Conservation (phyloP, 2,113 vertebrate genomes). For the Daboia siamensis region DNA sequence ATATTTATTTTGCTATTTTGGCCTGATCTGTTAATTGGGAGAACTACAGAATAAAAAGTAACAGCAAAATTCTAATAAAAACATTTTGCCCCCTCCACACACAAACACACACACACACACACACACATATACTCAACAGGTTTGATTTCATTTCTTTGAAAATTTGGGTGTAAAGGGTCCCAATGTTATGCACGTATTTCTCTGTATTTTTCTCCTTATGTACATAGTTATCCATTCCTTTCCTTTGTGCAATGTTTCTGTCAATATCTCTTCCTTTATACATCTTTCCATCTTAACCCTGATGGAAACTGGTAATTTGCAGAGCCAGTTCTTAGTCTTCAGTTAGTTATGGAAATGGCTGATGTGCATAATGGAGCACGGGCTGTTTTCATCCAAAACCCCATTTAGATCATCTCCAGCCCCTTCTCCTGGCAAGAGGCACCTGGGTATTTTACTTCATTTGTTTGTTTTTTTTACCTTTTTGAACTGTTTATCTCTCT, state of each 20-base stretch:
- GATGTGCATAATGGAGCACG: no score
- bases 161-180: background rate
- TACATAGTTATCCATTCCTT: background rate
- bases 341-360: background rate
- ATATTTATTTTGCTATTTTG: background rate
- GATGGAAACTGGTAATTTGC: background rate
- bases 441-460: no score
- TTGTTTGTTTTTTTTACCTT: no score
- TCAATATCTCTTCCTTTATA: background rate
- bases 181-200: background rate
- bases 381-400: no score
- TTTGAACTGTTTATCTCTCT: no score
- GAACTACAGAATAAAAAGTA: background rate
- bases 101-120: background rate
- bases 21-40: background rate
- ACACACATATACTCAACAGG: background rate
- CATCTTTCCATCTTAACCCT: background rate
- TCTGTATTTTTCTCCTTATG: background rate
- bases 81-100: background rate
- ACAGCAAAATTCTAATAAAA: background rate
- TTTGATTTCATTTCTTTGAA: background rate
- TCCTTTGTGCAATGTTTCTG: background rate
- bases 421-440: no score
- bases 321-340: background rate
- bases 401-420: no score